Conservation (phyloP, 2,113 vertebrate genomes). For the Oncorhynchus clarkii region DNA sequence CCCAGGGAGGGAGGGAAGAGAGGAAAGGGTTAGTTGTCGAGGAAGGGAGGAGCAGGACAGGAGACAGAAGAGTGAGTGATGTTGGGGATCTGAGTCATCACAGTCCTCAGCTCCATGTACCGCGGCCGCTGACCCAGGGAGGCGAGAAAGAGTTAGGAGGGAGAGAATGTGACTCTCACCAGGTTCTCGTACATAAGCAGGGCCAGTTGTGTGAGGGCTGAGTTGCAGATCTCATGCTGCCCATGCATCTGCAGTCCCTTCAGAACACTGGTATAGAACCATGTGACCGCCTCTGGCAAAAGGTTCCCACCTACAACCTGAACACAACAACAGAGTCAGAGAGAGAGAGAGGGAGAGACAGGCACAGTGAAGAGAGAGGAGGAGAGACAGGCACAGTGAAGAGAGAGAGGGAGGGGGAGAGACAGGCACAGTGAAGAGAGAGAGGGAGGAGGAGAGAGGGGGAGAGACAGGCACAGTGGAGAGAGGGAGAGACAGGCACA, state of each 20-base stretch:
- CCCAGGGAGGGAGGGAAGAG: neutral
- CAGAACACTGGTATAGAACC: constrained; percentile 90
- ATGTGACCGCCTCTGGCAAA: constrained; percentile 87
- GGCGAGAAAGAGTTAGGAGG: neutral
- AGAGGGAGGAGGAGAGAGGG: neutral
- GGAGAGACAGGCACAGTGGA: too few relatives aligned
- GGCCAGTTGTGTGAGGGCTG: constrained; percentile 86
- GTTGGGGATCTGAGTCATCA: constrained; percentile 92
- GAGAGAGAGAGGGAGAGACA: neutral
- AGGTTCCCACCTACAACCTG: constrained; percentile 85
- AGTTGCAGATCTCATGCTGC: constrained; percentile 91
- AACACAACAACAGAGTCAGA: neutral
- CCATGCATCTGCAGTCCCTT: constrained; percentile 88
- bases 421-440: neutral
- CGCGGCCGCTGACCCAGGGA: constrained; percentile 80
- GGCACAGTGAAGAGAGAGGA: too few relatives aligned
- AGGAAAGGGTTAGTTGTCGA: neutral
- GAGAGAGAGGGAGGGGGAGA: constrained; percentile 40
- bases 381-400: too few relatives aligned
- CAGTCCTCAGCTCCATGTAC: constrained; percentile 81
- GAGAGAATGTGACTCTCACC: constrained; percentile 66
- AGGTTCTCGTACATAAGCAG: constrained; percentile 92
- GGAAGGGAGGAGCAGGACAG: neutral
- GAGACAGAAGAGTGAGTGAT: constrained; percentile 62
- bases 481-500: too few relatives aligned